phyloP scores from a whole-genome alignment of 2,797 vertebrate genomes.

The Neosalanx taihuensis region DNA sequence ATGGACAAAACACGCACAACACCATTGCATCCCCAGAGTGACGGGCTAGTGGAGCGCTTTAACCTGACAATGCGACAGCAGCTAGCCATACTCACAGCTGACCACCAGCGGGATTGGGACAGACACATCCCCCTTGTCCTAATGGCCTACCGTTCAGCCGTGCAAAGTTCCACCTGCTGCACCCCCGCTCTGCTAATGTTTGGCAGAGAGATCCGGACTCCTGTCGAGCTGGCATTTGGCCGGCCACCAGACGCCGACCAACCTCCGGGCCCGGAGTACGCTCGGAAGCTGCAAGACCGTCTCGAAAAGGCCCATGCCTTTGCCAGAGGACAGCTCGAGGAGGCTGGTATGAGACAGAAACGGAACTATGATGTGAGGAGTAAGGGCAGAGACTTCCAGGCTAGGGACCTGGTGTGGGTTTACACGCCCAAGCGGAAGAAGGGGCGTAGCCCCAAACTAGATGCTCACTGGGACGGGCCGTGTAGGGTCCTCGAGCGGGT shows the following conservation, averaged over 20 bases:
- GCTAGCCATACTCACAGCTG: background rate
- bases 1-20: slow-evolving; percentile 10
- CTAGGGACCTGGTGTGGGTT: slow-evolving; percentile 9
- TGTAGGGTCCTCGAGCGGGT: slow-evolving; percentile 11
- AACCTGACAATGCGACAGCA: background rate
- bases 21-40: slow-evolving; percentile 12
- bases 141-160: background rate
- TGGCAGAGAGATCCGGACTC: slow-evolving; percentile 16
- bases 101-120: slow-evolving; percentile 4
- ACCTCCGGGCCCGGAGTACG: slow-evolving; percentile 18
- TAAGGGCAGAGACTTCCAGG: background rate
- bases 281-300: slow-evolving; percentile 20
- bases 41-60: background rate
- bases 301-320: slow-evolving; percentile 27
- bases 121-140: background rate
- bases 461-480: slow-evolving; percentile 7
- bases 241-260: too few relatives aligned
- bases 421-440: slow-evolving; percentile 16
- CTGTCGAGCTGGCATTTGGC: slow-evolving; percentile 6
- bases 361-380: slow-evolving; percentile 7
- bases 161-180: background rate
- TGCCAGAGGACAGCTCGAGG: slow-evolving; percentile 4
- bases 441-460: slow-evolving; percentile 13
- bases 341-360: slow-evolving; percentile 4
- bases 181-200: slow-evolving; percentile 2